Evolutionary conservation across 2,888 invertebrate species (phyloP).

Genomic region (Alentia gelatinosa): DNA sequence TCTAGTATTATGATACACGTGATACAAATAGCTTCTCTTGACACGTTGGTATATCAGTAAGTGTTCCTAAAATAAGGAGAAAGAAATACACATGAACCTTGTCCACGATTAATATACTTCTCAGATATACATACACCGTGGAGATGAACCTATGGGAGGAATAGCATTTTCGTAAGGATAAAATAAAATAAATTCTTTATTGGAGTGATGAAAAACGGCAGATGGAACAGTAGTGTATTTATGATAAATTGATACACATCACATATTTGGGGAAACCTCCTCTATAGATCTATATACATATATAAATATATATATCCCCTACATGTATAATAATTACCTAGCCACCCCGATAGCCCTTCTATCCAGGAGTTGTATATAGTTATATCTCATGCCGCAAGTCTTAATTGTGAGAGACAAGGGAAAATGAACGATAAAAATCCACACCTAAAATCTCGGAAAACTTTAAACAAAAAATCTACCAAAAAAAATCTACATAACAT

Average conservation of each 20-base stretch:
- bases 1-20: conserved; percentile 35
- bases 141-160: not conserved
- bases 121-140: not conserved
- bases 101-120: conserved; percentile 5
- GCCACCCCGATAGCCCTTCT: conserved; percentile 28
- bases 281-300: conserved; percentile 14
- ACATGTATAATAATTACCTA: conserved; percentile 37
- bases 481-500: not conserved
- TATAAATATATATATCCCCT: conserved; percentile 27
- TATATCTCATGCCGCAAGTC: conserved; percentile 5
- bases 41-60: conserved; percentile 19
- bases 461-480: not conserved
- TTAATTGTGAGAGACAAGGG: not conserved
- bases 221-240: not conserved
- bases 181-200: not conserved
- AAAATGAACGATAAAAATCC: not conserved
- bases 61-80: conserved; percentile 9
- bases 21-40: conserved; percentile 30
- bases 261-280: not conserved
- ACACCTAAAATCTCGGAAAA: not conserved
- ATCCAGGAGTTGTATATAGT: conserved; percentile 34
- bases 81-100: not conserved
- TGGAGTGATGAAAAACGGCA: not conserved
- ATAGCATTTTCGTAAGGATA: not conserved
- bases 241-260: not conserved